phyloP scores from a whole-genome alignment of 2,113 vertebrate species.

The Lipotes vexillifer region DNA sequence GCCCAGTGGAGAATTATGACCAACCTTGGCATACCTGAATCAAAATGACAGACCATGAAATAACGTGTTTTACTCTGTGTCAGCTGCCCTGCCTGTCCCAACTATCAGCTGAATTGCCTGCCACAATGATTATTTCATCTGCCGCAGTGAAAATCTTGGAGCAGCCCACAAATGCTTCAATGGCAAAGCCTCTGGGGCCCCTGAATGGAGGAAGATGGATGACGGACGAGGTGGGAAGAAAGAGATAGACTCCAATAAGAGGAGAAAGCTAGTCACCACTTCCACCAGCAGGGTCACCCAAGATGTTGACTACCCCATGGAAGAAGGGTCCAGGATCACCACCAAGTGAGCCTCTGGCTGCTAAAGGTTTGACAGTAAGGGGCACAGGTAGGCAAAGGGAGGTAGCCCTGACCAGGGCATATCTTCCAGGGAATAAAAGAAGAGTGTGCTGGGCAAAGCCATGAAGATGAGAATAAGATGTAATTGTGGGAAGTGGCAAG shows the following conservation, averaged over 20 bases:
- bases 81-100: constrained; percentile 58
- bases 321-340: neutral
- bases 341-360: neutral
- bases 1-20: constrained; percentile 41
- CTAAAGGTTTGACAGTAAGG: neutral
- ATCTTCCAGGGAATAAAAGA: neutral
- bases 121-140: constrained; percentile 70
- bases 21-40: constrained; percentile 65
- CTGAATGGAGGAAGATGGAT: neutral
- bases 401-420: neutral
- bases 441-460: neutral
- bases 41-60: constrained; percentile 76
- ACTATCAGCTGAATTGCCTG: constrained; percentile 58
- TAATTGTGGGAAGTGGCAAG: neutral
- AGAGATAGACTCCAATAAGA: neutral
- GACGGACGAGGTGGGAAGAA: neutral
- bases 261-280: neutral
- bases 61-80: constrained; percentile 53
- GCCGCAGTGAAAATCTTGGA: constrained; percentile 56
- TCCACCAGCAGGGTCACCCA: neutral
- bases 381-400: neutral
- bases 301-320: neutral
- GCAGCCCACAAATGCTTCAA: constrained; percentile 28
- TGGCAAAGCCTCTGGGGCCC: constrained; percentile 20
- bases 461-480: neutral